These are phyloP conservation scores for Peromyscus eremicus DNA, from an alignment of 2,797 vertebrate species.

Conservation along the genomic window DNA sequence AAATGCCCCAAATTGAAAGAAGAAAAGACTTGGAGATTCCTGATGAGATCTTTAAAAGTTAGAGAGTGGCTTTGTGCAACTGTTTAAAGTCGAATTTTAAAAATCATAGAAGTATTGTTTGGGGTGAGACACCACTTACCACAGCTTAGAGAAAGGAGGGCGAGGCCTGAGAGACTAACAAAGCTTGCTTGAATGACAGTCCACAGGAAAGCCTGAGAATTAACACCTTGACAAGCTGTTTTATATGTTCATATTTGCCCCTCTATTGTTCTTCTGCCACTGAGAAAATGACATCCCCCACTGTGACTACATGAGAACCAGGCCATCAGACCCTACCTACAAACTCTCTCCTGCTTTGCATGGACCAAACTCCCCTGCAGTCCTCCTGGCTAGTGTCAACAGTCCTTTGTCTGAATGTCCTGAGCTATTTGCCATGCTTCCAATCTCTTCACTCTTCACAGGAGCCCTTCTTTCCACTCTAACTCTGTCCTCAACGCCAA, in stretches of 20 bases:
- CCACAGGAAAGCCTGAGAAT: not conserved
- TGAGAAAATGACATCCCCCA: not conserved
- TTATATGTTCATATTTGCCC: not conserved
- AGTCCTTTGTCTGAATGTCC: not conserved
- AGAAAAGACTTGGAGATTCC: not conserved
- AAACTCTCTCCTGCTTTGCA: accelerated
- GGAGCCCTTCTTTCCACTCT: not conserved
- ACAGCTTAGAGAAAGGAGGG: not conserved
- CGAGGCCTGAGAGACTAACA: not conserved
- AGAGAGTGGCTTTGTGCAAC: constrained; percentile 24
- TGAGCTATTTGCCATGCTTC: not conserved
- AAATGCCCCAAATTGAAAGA: constrained; percentile 39
- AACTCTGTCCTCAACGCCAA: not conserved
- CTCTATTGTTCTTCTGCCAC: not conserved
- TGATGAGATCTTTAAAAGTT: constrained; percentile 34
- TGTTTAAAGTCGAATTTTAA: constrained; percentile 36
- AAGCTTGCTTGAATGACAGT: not conserved
- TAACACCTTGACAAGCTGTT: not conserved
- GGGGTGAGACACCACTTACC: no score
- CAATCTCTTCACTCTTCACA: not conserved
- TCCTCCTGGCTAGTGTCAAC: accelerated
- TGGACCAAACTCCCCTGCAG: accelerated
- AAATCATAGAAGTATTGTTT: accelerated
- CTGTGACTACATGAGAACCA: not conserved
- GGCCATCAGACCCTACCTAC: not conserved